A percentile compares a stretch with the other conserved stretches of the same genome.
These are phyloP conservation scores for Epinephelus coioides DNA, from an alignment of 2,797 vertebrate species.

Conservation along the genomic window DNA sequence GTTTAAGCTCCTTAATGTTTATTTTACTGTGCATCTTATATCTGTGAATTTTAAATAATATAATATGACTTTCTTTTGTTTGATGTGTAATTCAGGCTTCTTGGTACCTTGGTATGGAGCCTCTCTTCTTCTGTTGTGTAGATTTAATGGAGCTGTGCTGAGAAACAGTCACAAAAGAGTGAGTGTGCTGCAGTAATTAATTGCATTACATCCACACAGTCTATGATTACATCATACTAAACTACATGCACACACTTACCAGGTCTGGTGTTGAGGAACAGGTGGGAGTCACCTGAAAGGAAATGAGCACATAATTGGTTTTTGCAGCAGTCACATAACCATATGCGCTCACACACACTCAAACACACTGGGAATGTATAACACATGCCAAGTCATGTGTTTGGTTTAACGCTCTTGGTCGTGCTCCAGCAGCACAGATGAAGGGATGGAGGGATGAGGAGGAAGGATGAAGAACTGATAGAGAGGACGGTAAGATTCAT, in stretches of 20 bases:
- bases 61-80: not conserved
- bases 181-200: not conserved
- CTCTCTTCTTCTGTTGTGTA: constrained; percentile 84
- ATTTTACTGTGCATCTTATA: not conserved
- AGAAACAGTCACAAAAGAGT: constrained; percentile 29
- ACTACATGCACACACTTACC: constrained; percentile 77
- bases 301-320: constrained; percentile 45
- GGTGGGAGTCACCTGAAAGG: constrained; percentile 84
- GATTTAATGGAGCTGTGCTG: constrained; percentile 87
- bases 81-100: not conserved
- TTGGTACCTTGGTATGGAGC: constrained; percentile 87
- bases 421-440: constrained; percentile 57
- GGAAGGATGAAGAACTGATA: constrained; percentile 47
- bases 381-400: constrained; percentile 55
- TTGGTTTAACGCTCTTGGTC: constrained; percentile 62
- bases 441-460: constrained; percentile 44
- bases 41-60: constrained; percentile 10
- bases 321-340: constrained; percentile 20
- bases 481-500: constrained; percentile 51
- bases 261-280: constrained; percentile 83
- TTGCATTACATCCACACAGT: not conserved
- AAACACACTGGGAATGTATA: constrained; percentile 30
- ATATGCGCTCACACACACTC: constrained; percentile 18
- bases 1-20: not conserved
- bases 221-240: not conserved